Evolutionary conservation across 2,888 invertebrate genomes (phyloP).

Genomic region (Cataglyphis cursor): DNA sequence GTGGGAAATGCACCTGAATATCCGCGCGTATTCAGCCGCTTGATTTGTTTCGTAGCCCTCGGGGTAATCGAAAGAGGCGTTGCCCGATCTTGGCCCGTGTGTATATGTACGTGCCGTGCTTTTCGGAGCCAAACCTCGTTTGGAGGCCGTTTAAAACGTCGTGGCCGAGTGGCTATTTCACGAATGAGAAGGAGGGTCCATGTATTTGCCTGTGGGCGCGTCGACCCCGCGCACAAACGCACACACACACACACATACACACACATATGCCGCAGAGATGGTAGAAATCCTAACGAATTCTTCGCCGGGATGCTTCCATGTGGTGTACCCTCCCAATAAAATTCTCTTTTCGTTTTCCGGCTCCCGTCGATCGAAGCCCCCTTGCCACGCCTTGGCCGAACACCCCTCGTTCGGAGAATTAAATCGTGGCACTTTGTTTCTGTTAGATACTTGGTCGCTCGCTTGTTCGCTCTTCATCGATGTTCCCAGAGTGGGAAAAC

Average conservation of each 20-base stretch:
- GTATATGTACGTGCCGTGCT: slow-evolving; percentile 38
- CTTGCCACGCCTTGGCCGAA: slow-evolving; percentile 31
- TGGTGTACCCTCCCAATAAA: slow-evolving; percentile 58
- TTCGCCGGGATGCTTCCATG: slow-evolving; percentile 52
- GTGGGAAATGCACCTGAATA: slow-evolving; percentile 80
- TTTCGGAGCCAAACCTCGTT: slow-evolving; percentile 29
- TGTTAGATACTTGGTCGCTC: slow-evolving; percentile 24
- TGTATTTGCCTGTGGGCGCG: slow-evolving; percentile 47
- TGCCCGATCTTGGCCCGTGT: slow-evolving; percentile 73
- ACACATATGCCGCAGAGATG: slow-evolving; percentile 41
- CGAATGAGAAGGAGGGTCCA: slow-evolving; percentile 51
- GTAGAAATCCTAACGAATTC: slow-evolving; percentile 68
- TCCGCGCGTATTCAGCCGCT: slow-evolving; percentile 74
- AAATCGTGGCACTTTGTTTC: slow-evolving; percentile 55
- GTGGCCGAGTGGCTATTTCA: slow-evolving; percentile 70
- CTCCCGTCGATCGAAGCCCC: slow-evolving; percentile 59
- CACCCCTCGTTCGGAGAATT: slow-evolving; percentile 42
- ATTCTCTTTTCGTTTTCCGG: slow-evolving; percentile 65
- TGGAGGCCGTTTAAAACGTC: slow-evolving; percentile 63
- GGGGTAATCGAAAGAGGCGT: slow-evolving; percentile 79
- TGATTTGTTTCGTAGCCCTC: slow-evolving; percentile 80
- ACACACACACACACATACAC: slow-evolving; percentile 46
- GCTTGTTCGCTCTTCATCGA: slow-evolving; percentile 30
- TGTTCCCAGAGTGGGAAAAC: slow-evolving; percentile 35
- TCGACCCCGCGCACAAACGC: slow-evolving; percentile 21